Conservation (phyloP, 2,888 invertebrate species). For the Azorinus chamasolen region DNA sequence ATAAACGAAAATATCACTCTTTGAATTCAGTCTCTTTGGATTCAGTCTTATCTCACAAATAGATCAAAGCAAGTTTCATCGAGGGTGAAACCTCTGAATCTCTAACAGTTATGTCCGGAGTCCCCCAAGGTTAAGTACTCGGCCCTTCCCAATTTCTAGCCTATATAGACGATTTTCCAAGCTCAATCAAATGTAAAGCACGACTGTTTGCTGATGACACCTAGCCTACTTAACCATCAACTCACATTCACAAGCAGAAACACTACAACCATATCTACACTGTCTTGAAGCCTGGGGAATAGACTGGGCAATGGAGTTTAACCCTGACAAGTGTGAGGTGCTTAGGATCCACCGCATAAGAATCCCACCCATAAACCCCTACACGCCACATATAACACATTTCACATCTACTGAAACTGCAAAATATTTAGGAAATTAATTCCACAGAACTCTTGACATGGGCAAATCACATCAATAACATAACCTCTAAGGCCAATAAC, state of each 20-base stretch:
- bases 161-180: conserved; percentile 37
- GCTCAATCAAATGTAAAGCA: conserved; percentile 12
- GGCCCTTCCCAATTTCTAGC: conserved; percentile 29
- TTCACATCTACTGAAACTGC: too few species aligned
- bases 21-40: too few species aligned
- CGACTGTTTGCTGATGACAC: conserved; percentile 47
- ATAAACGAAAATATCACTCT: not conserved
- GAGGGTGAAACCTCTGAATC: conserved; percentile 12
- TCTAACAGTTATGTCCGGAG: conserved; percentile 17
- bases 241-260: not conserved
- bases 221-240: conserved; percentile 22
- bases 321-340: too few species aligned
- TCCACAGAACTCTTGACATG: too few species aligned
- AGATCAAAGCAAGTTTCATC: conserved; percentile 18
- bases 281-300: too few species aligned
- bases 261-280: conserved; percentile 25
- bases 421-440: too few species aligned
- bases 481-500: too few species aligned
- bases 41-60: conserved; percentile 8
- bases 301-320: too few species aligned
- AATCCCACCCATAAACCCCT: too few species aligned
- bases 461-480: too few species aligned
- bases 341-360: too few species aligned
- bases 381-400: too few species aligned
- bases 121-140: conserved; percentile 25